Percentiles rank a stretch among this genome's conserved stretches.
phyloP scores from a whole-genome alignment of 2,113 vertebrate genomes.

The Psilopsiagon aymara region DNA sequence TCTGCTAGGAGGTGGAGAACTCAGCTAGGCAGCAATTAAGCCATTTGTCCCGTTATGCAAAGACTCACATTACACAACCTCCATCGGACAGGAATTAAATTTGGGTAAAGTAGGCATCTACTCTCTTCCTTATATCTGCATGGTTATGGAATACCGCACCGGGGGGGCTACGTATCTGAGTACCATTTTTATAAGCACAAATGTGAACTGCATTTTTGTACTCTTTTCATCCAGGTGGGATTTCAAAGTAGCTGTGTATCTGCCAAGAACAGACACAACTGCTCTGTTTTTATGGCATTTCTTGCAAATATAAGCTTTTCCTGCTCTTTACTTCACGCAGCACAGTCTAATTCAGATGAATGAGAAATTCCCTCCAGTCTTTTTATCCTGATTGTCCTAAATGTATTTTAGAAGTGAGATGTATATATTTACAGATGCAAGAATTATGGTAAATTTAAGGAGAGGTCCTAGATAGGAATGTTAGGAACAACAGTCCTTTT shows the following conservation, averaged over 20 bases:
- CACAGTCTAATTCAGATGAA: not conserved
- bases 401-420: not conserved
- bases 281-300: not conserved
- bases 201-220: not conserved
- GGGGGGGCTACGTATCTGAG: not conserved
- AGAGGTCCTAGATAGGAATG: not conserved
- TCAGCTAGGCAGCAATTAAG: not conserved
- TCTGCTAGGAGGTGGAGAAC: not conserved
- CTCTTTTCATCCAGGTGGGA: not conserved
- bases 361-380: not conserved
- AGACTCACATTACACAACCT: not conserved
- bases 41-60: not conserved
- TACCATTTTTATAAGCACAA: not conserved
- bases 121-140: rapidly evolving
- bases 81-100: not conserved
- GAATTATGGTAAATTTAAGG: not conserved
- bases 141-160: not conserved
- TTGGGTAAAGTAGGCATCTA: not conserved
- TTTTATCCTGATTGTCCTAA: not conserved
- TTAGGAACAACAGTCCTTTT: not conserved
- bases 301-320: not conserved
- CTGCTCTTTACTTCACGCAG: not conserved
- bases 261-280: not conserved
- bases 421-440: not conserved
- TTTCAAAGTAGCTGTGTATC: not conserved